A percentile compares a stretch with the other conserved stretches of the same genome.
phyloP scores from a whole-genome alignment of 2,888 invertebrate species.

The Leptopterna dolabrata region DNA sequence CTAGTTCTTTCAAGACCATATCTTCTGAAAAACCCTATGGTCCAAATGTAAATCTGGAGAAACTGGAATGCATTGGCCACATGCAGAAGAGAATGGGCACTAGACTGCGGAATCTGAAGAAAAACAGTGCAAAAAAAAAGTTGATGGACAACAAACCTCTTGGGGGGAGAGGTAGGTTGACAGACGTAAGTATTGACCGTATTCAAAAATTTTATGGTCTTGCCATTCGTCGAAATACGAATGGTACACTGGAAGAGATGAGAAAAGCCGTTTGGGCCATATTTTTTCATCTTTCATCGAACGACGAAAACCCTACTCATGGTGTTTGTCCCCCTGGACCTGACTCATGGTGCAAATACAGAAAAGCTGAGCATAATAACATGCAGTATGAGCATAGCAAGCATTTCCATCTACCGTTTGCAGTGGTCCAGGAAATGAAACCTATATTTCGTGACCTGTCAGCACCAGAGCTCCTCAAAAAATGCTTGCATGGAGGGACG shows the following conservation, averaged over 20 bases:
- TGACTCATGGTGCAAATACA: not conserved
- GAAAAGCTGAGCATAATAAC: too few relatives aligned
- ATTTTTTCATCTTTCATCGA: not conserved
- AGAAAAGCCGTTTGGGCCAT: constrained; percentile 57
- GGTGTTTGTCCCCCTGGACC: not conserved
- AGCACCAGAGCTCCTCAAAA: too few relatives aligned
- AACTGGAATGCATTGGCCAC: not conserved
- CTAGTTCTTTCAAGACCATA: not conserved
- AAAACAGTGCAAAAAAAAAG: not conserved
- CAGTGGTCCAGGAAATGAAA: too few relatives aligned
- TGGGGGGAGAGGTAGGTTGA: too few relatives aligned
- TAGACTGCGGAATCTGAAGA: too few relatives aligned
- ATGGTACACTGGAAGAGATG: not conserved
- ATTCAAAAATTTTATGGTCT: constrained; percentile 63
- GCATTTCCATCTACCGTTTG: too few relatives aligned
- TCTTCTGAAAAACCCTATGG: too few relatives aligned
- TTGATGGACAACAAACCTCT: too few relatives aligned
- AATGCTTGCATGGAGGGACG: too few relatives aligned
- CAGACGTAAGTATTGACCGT: constrained; percentile 38
- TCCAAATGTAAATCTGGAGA: too few relatives aligned
- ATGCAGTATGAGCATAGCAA: too few relatives aligned
- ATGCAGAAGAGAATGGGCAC: not conserved
- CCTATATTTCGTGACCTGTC: too few relatives aligned
- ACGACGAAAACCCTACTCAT: not conserved
- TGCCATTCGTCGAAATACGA: constrained; percentile 61